Percentiles rank a stretch among this genome's conserved stretches.
Evolutionary conservation across 2,797 vertebrate genomes (phyloP).

Genomic region (Atherinosoma microstoma): DNA sequence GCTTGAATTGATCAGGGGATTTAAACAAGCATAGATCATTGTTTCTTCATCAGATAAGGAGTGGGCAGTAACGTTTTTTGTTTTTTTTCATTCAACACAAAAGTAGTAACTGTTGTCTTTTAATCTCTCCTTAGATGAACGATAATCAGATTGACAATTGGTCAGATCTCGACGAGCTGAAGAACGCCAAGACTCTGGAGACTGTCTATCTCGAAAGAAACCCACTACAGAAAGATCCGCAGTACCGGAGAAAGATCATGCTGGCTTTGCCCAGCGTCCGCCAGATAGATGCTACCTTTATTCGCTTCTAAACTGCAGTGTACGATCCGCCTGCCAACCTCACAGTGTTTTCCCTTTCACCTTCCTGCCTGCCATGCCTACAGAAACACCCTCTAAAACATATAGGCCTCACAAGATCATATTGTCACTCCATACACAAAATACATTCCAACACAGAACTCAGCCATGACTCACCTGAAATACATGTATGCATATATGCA

Average conservation of each 20-base stretch:
- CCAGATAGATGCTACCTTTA: slow-evolving; percentile 98
- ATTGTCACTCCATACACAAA: slow-evolving; percentile 51
- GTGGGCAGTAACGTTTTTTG: background rate
- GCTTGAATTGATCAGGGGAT: background rate
- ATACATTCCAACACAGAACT: slow-evolving; percentile 59
- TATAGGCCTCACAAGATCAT: slow-evolving; percentile 51
- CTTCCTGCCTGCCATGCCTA: slow-evolving; percentile 28
- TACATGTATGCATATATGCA: slow-evolving; percentile 73
- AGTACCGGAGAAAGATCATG: slow-evolving; percentile 98
- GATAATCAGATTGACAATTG: slow-evolving; percentile 97
- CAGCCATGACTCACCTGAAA: slow-evolving; percentile 48
- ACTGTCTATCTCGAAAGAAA: slow-evolving; percentile 97
- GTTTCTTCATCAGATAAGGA: no score
- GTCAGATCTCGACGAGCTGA: slow-evolving; percentile 96
- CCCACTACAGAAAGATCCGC: slow-evolving; percentile 96
- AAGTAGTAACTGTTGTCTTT: background rate
- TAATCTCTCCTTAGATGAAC: slow-evolving; percentile 89
- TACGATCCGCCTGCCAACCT: slow-evolving; percentile 42
- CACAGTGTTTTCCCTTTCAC: slow-evolving; percentile 55
- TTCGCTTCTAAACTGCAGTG: slow-evolving; percentile 89
- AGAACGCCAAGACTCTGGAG: slow-evolving; percentile 92
- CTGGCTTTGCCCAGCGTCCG: slow-evolving; percentile 93
- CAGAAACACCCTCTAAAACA: slow-evolving; percentile 48
- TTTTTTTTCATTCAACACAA: background rate
- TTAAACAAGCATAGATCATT: background rate